phyloP scores from a whole-genome alignment of 2,113 vertebrate species.

The Arizona elegans region DNA sequence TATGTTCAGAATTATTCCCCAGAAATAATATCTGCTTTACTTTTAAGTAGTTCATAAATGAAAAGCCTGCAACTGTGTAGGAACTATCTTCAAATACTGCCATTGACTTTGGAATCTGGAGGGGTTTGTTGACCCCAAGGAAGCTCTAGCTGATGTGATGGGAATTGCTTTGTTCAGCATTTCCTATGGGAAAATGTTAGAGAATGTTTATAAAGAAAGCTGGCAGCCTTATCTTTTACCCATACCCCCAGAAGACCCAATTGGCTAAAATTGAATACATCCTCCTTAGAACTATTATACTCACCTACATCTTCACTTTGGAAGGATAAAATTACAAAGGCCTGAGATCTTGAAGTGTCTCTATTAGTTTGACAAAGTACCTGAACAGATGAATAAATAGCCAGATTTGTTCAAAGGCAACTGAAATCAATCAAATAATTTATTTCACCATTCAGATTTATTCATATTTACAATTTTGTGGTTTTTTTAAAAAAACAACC shows the following conservation, averaged over 20 bases:
- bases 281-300: not conserved
- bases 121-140: conserved; percentile 57
- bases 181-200: conserved; percentile 76
- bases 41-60: conserved; percentile 57
- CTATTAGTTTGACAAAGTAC: not conserved
- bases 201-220: conserved; percentile 61
- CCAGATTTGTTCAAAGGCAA: not conserved
- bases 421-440: not conserved
- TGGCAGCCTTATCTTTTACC: conserved; percentile 45
- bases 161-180: conserved; percentile 72
- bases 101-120: conserved; percentile 66
- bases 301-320: not conserved
- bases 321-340: not conserved
- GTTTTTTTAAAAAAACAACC: not conserved
- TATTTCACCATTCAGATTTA: not conserved
- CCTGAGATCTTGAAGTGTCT: not conserved
- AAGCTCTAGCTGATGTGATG: conserved; percentile 58
- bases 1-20: conserved; percentile 48
- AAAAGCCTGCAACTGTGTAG: conserved; percentile 44
- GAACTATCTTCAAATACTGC: conserved; percentile 41
- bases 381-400: not conserved
- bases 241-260: conserved; percentile 29
- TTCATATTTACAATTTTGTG: not conserved
- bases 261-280: conserved; percentile 46
- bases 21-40: conserved; percentile 55